Base-by-base conservation (phyloP, 2,797 vertebrate species). In the Catharus ustulatus region DNA sequence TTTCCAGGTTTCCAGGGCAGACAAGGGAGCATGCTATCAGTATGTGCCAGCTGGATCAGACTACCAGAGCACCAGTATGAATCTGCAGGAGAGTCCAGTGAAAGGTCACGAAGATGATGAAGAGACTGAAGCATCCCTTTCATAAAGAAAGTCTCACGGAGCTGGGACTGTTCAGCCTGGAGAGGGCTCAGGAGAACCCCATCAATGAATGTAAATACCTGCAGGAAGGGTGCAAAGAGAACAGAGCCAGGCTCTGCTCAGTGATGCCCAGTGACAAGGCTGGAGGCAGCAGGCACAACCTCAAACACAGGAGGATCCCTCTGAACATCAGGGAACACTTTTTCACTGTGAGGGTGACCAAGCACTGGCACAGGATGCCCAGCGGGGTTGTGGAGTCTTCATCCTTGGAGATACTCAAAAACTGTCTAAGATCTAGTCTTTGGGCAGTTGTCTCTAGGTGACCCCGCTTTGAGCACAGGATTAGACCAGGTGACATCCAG, bases 381-480 rank as follows among this genome's bases (percentile, higher is more conserved):
- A 59, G 24, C 7, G 32, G 38, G 10, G 3, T 19, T 45, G 12
- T 48, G 40, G 20, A 26, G 2, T 51, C 27, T 87, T n/a, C 18
- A 12, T 77, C 23, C 16, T 15, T 74, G 68, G 22, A 67, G 20
- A 32, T 45, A 9, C 4, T 71, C 10, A 57, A 9, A 93, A 93
- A 22, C 20, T 1, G 0, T n/a, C 22, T 36, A 26, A 40, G 23
- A 34, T 9, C 0, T 0, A 19, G 26, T 55, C 45, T 58, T 79
- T 67, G 59, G 29, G 17, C n/a, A 52, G 4, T 6, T 9, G 3
- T 21, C 32, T 83, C 6, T 54, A 38, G 13, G 18, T 52, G 45
- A 13, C 22, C 38, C 32, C 64, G 21, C 26, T 42, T 42, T 49
- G 61, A 74, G 40, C 72, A 38, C 23, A 5, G 11, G 1, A 0